A percentile compares a stretch with the other conserved stretches of the same genome.
These are phyloP conservation scores for Acleris emargana DNA, from an alignment of 2,888 invertebrate genomes.

Conservation along the genomic window DNA sequence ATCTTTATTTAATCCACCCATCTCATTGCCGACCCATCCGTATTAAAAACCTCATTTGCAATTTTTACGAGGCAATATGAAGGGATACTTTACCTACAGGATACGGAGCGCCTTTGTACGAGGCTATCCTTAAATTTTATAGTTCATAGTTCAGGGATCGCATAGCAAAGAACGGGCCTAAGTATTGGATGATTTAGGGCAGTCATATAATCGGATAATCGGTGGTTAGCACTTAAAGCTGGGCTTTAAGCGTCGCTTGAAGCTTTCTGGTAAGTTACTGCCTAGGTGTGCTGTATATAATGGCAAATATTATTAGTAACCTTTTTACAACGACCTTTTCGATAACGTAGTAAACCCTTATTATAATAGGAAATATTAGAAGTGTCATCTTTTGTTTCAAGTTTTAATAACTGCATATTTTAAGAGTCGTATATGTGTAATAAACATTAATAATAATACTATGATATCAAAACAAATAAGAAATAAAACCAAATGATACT, in stretches of 20 bases:
- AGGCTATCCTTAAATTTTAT: constrained; percentile 79
- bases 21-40: constrained; percentile 58
- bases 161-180: constrained; percentile 61
- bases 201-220: constrained; percentile 76
- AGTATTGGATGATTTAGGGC: constrained; percentile 76
- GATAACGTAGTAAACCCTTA: no score
- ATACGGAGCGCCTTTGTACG: constrained; percentile 69
- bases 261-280: constrained; percentile 43
- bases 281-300: neutral
- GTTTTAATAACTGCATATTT: no score
- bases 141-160: constrained; percentile 75
- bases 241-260: constrained; percentile 50
- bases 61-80: constrained; percentile 76
- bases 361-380: no score
- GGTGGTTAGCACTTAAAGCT: constrained; percentile 67
- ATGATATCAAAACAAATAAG: neutral
- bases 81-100: constrained; percentile 47
- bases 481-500: neutral
- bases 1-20: constrained; percentile 48
- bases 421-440: no score
- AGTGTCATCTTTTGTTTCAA: no score
- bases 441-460: no score
- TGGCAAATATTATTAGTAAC: no score
- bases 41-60: constrained; percentile 74
- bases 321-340: no score